Percentiles rank a stretch among this genome's conserved stretches.
These are phyloP conservation scores for Xyrichtys novacula DNA, from an alignment of 2,797 vertebrate species.

Conservation along the genomic window DNA sequence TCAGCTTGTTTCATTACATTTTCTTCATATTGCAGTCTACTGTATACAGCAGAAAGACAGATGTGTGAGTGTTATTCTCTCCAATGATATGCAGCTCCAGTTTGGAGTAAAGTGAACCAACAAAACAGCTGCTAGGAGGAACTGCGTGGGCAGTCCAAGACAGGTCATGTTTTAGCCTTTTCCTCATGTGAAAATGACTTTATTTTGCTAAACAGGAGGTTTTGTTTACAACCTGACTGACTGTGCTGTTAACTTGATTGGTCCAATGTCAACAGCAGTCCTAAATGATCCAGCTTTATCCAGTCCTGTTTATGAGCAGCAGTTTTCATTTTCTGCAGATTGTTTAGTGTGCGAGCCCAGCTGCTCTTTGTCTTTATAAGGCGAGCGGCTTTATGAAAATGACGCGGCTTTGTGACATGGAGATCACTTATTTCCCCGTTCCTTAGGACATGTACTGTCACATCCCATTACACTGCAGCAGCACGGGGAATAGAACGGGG, in stretches of 20 bases:
- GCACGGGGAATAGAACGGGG: constrained; percentile 53
- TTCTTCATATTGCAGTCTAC: no score
- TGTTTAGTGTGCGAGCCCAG: constrained; percentile 23
- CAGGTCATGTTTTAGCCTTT: no score
- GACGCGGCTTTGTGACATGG: constrained; percentile 63
- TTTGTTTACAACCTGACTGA: constrained; percentile 7
- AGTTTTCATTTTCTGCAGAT: constrained; percentile 7
- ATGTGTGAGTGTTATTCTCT: no score
- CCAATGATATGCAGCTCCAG: no score
- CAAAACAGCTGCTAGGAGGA: no score
- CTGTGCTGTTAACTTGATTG: not conserved
- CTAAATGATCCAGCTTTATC: not conserved
- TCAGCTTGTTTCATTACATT: no score
- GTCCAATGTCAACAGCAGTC: not conserved
- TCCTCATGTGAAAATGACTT: not conserved
- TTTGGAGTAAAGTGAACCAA: no score
- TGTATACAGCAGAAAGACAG: no score
- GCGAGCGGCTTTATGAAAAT: constrained; percentile 53
- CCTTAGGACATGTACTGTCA: constrained; percentile 72
- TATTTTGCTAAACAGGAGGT: not conserved
- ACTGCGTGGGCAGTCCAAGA: not conserved
- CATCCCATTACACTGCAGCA: constrained; percentile 71
- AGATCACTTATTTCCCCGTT: constrained; percentile 72
- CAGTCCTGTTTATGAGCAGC: not conserved
- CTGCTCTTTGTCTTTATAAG: constrained; percentile 38